Evolutionary conservation across 2,888 invertebrate species (phyloP).

Genomic region (Actias luna): DNA sequence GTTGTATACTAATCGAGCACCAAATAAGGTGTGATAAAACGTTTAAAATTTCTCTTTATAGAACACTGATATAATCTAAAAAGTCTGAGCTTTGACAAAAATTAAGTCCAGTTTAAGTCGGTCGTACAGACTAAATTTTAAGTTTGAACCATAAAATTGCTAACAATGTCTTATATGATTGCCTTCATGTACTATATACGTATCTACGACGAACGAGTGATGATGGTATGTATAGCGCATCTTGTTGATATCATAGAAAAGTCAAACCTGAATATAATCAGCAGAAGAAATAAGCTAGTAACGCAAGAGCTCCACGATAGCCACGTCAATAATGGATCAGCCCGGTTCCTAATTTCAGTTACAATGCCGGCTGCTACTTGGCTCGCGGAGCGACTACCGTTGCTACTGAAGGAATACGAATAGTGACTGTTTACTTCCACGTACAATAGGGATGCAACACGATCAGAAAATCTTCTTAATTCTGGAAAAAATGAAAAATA

Average conservation of each 20-base stretch:
- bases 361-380: constrained; percentile 83
- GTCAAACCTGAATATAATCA: constrained; percentile 82
- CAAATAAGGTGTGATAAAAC: too few relatives aligned
- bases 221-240: not conserved
- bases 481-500: constrained; percentile 44
- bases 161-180: too few relatives aligned
- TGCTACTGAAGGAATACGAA: constrained; percentile 54
- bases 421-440: constrained; percentile 53
- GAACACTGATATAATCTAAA: not conserved
- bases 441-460: constrained; percentile 47
- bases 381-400: constrained; percentile 50
- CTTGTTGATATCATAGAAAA: too few relatives aligned
- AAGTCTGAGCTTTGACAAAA: not conserved
- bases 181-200: not conserved
- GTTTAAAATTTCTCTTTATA: not conserved
- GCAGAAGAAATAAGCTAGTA: constrained; percentile 83
- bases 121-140: too few relatives aligned
- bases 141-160: too few relatives aligned
- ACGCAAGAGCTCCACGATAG: constrained; percentile 84
- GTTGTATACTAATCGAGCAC: too few relatives aligned
- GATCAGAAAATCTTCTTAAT: constrained; percentile 47
- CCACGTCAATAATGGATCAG: constrained; percentile 81
- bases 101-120: not conserved
- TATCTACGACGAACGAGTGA: not conserved
- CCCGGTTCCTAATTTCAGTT: constrained; percentile 82